phyloP scores from a whole-genome alignment of 2,113 vertebrate species.

The Numenius arquata region DNA sequence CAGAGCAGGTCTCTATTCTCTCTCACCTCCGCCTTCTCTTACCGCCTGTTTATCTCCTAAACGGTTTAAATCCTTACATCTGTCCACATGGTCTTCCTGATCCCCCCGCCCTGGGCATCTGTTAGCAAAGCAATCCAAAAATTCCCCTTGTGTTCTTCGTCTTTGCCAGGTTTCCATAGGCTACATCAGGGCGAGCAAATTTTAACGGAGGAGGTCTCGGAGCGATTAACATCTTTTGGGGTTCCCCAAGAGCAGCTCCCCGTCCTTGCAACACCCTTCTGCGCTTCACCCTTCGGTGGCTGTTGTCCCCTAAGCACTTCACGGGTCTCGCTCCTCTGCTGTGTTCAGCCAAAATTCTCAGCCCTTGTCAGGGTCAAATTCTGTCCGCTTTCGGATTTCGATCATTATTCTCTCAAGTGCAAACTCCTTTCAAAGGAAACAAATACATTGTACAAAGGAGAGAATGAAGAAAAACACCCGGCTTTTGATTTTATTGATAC shows the following conservation, averaged over 20 bases:
- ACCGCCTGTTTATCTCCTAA: background rate
- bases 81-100: background rate
- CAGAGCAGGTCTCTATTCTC: background rate
- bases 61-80: background rate
- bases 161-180: background rate
- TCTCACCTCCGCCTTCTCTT: background rate
- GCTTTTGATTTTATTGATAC: conserved; percentile 53
- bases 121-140: background rate
- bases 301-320: background rate
- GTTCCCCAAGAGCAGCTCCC: background rate
- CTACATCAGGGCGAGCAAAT: background rate
- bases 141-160: background rate
- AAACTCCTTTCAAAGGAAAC: conserved; percentile 46
- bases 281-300: background rate
- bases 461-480: conserved; percentile 17
- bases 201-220: background rate
- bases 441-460: background rate
- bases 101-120: background rate
- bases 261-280: background rate
- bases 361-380: conserved; percentile 33
- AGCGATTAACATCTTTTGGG: background rate
- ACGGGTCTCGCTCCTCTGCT: background rate
- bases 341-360: conserved; percentile 45
- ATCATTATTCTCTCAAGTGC: conserved; percentile 6
- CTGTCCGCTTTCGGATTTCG: conserved; percentile 16